phyloP scores from a whole-genome alignment of 2,113 vertebrate genomes.

The Daboia siamensis region DNA sequence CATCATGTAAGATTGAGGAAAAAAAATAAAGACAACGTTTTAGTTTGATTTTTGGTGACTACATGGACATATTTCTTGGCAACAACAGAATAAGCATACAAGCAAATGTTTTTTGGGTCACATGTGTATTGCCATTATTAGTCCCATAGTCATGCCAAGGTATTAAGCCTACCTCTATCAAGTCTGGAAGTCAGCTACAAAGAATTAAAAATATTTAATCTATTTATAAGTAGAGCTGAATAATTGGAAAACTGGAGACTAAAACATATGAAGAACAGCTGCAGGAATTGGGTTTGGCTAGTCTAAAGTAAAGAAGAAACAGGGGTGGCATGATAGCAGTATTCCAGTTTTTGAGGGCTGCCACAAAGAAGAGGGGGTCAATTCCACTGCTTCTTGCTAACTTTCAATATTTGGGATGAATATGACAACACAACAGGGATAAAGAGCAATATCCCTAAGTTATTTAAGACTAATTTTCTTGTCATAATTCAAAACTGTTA shows the following conservation, averaged over 20 bases:
- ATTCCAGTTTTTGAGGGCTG: too few relatives aligned
- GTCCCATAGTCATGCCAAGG: background rate
- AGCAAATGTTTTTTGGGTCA: background rate
- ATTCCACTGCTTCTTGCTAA: background rate
- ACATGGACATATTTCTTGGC: background rate
- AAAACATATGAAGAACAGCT: too few relatives aligned
- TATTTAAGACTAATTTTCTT: conserved; percentile 36
- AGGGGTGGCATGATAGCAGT: too few relatives aligned
- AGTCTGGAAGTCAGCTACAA: background rate
- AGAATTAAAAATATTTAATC: background rate
- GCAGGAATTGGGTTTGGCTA: too few relatives aligned
- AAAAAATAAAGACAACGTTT: background rate
- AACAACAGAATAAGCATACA: background rate
- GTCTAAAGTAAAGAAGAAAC: too few relatives aligned
- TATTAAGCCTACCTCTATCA: background rate
- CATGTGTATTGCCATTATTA: background rate
- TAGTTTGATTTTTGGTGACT: background rate
- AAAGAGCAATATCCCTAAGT: conserved; percentile 13
- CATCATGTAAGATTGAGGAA: background rate
- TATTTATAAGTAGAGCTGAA: background rate
- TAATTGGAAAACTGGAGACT: background rate
- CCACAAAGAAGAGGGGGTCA: too few relatives aligned
- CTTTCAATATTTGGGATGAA: background rate
- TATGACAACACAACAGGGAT: background rate
- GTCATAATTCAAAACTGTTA: conserved; percentile 38